Evolutionary conservation across 2,797 vertebrate genomes (phyloP).

Genomic region (Lacerta bilineata): DNA sequence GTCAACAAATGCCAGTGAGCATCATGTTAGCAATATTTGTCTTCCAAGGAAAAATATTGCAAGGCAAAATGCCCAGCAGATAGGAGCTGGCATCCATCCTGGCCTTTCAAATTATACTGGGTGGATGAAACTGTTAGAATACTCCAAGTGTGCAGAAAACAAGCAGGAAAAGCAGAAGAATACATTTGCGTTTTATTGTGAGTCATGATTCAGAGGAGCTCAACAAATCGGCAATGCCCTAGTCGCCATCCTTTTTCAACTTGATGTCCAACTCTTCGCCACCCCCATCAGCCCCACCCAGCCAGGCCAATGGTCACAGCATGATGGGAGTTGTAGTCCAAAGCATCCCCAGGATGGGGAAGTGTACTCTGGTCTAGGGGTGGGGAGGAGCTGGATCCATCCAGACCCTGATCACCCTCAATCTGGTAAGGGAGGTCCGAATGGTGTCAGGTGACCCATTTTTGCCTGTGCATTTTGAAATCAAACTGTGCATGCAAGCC

Average conservation of each 20-base stretch:
- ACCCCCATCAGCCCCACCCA: not conserved
- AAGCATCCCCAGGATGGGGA: not conserved
- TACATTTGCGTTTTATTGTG: not conserved
- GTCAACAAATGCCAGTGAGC: conserved; percentile 17
- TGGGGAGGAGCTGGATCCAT: too few species aligned
- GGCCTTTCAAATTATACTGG: not conserved
- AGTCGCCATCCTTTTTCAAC: not conserved
- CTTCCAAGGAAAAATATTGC: not conserved
- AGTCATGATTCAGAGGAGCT: not conserved
- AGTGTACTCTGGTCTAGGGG: too few species aligned
- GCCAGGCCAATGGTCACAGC: not conserved
- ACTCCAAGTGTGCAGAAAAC: not conserved
- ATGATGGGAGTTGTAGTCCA: not conserved
- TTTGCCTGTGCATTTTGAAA: too few species aligned
- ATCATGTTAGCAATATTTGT: not conserved
- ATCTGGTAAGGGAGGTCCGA: too few species aligned
- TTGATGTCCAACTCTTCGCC: not conserved
- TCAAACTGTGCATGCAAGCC: too few species aligned
- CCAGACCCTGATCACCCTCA: too few species aligned
- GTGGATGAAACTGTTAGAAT: not conserved
- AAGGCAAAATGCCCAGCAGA: not conserved
- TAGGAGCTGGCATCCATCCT: not conserved
- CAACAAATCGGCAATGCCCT: not conserved
- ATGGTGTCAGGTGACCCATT: too few species aligned
- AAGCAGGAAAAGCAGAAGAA: not conserved